Evolutionary conservation across 2,888 invertebrate genomes (phyloP), one percentile per base, ranked within the genome.

Genomic region (Archips crataeganus): DNA sequence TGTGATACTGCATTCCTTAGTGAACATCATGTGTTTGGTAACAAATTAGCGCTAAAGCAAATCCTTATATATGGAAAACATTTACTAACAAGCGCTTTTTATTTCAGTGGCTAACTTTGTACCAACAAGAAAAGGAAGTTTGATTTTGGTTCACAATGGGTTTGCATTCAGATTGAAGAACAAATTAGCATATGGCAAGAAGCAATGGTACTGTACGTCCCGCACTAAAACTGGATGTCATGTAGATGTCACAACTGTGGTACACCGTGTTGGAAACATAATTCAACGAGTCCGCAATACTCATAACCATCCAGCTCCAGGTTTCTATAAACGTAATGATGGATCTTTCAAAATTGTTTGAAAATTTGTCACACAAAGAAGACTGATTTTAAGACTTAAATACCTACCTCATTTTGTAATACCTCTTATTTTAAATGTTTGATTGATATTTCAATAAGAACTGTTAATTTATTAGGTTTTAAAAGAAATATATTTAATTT

Each of bases 131-230:
- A 93, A 92, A 84, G 93, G 93, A 8, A 92, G 92, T 74, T 81
- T 88, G 75, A 79, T 93, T 5, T 79, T 93, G 51, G 91, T 93
- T 0, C 89, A 93, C 72, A 82, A 92, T 71, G 93, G 93, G 10
- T 92, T 85, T 76, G 92, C 93, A 59, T 93, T 93, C 75, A 84
- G 93, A 15, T 78, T 93, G 32, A 93, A 93, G 77, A 93, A 93
- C 71, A 93, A 92, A 80, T 78, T 93, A 65, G 93, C 93, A 0
- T 91, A 92, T 79, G 93, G 93, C 42, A 93, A 92, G 79, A 93
- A 93, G 72, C 93, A 93, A 75, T 93, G 93, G 93, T 93, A 93
- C 75, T 93, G 93, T 70, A 91, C 89, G 45, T 90, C 91, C 0
- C 83, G 93, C 2, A 87, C 85, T 0, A 92, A 92, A 77, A 89